Evolutionary conservation across 2,113 vertebrate genomes (phyloP), one percentile per base, ranked within the genome.

Genomic region (Pangasianodon hypophthalmus): DNA sequence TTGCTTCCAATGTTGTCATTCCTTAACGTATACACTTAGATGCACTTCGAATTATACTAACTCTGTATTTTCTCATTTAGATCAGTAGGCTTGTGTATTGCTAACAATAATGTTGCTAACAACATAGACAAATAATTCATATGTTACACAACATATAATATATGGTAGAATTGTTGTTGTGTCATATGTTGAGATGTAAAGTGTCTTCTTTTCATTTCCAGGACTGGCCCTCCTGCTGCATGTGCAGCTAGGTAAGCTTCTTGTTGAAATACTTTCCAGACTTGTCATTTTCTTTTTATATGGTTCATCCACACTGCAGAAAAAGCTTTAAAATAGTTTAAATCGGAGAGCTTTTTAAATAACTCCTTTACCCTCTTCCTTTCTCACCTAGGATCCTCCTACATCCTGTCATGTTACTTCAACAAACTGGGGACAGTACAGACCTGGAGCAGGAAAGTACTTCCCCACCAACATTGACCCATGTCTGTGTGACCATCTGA

Each of bases 171-270:
- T 87, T 84, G 46, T 48, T 37, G 24, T 77, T 37, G 13, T 82
- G 7, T 75, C 3, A 48, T 73, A 87, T 58, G 13, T 44, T 84
- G 14, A 69, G 46, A 67, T 88, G 14, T 32, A 88, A 48, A 56
- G 54, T 18, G 5, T 50, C 44, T 37, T 64, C 4, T 60, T 91
- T 87, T 56, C 4, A 52, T 89, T 73, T 80, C 29, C 86, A 96
- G 96, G 95, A 94, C 90, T 96, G 87, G 93, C 92, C 89, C 87
- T 97, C 91, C 91, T 96, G 94, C 92, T 96, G 94, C 95, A 94
- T 13, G 91, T 91, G 93, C 95, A 96, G 93, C 93, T 97, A 69
- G 94, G 95, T 97, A 95, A 95, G 94, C 62, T 82, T 54, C 79
- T n/a, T 48, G 37, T 80, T 54, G 13, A 58, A 64, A 52, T 54